Percentiles rank a stretch among this genome's conserved stretches.
Evolutionary conservation across 1,140 invertebrate species (phyloP).

Genomic region (Bemisia tabaci): DNA sequence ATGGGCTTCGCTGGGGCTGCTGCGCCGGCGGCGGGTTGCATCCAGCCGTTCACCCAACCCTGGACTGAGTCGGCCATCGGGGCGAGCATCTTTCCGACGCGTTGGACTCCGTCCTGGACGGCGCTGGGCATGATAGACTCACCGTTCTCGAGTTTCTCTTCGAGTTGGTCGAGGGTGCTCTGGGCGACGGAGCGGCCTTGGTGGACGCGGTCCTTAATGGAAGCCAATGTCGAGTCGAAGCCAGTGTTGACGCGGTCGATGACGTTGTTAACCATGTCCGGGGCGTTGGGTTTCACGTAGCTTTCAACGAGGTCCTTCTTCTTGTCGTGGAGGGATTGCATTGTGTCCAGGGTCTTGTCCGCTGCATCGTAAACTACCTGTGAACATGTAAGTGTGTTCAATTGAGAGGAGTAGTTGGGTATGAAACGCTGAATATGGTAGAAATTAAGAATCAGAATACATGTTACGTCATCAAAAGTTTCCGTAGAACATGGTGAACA

Average conservation of each 20-base stretch:
- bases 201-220: neutral
- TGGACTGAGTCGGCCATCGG: no score
- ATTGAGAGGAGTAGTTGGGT: no score
- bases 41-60: no score
- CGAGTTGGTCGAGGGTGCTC: neutral
- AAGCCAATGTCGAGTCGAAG: neutral
- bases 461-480: no score
- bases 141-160: neutral
- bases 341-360: neutral
- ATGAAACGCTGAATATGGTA: no score
- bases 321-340: neutral
- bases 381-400: no score
- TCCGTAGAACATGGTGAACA: no score
- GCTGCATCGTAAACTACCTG: neutral
- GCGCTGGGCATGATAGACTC: neutral
- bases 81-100: no score
- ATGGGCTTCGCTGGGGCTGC: no score
- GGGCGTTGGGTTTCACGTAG: neutral
- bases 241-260: neutral
- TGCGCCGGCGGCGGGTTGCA: no score
- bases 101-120: no score
- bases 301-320: neutral
- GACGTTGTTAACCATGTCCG: neutral
- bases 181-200: neutral
- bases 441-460: no score